Percentiles rank a stretch among this genome's conserved stretches.
Conservation (phyloP, 2,797 vertebrate genomes). For the Agapornis canus region DNA sequence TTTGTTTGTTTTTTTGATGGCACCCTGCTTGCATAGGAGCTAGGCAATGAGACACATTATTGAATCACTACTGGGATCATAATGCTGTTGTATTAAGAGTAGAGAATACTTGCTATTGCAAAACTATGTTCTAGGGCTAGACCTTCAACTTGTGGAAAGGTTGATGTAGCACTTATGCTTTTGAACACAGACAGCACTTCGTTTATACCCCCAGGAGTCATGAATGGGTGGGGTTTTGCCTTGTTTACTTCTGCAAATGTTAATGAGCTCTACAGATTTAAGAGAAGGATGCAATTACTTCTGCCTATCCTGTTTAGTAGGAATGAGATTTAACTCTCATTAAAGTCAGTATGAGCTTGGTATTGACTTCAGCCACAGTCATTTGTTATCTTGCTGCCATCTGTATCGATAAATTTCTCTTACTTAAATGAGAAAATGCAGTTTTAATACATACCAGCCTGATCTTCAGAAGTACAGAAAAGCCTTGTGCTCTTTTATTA, state of each 20-base stretch:
- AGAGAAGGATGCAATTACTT: constrained; percentile 22
- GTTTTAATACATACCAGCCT: neutral
- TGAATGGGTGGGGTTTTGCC: neutral
- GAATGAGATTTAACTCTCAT: constrained; percentile 28
- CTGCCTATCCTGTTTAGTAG: constrained; percentile 3
- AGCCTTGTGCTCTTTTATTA: neutral
- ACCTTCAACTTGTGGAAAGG: neutral
- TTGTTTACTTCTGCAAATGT: constrained; percentile 28
- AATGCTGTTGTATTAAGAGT: neutral
- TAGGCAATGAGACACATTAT: neutral
- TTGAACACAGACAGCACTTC: neutral
- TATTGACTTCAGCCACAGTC: neutral
- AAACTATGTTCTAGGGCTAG: neutral
- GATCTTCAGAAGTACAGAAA: neutral
- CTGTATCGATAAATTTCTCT: neutral
- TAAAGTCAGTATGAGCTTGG: constrained; percentile 2
- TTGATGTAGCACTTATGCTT: neutral
- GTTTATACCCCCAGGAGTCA: neutral
- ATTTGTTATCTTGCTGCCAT: neutral
- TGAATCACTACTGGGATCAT: neutral
- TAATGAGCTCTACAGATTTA: constrained; percentile 24
- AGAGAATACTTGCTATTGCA: neutral
- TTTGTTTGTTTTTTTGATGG: neutral
- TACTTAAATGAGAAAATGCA: neutral
- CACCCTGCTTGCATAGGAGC: neutral